phyloP scores from a whole-genome alignment of 2,888 invertebrate genomes.

The Lysandra coridon region DNA sequence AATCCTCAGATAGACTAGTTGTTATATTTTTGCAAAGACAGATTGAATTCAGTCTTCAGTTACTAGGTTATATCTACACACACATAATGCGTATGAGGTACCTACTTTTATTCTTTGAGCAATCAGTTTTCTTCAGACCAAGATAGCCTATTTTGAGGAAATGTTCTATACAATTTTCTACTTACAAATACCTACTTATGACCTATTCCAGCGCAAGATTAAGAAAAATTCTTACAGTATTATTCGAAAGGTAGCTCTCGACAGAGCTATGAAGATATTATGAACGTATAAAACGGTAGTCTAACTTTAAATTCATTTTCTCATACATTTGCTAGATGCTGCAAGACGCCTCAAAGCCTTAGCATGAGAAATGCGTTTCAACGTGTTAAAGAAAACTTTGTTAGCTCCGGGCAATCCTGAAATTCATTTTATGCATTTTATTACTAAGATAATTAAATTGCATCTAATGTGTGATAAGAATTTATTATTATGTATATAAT shows the following conservation, averaged over 20 bases:
- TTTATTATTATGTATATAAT: no score
- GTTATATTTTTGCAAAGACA: background rate
- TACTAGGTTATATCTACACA: background rate
- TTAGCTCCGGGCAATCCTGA: background rate
- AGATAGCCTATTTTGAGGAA: background rate
- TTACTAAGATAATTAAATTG: background rate
- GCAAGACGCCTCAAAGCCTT: background rate
- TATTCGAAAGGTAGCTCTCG: background rate
- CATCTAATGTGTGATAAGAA: background rate
- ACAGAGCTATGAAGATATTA: background rate
- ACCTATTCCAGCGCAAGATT: background rate
- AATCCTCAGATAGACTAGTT: background rate
- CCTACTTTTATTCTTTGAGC: background rate
- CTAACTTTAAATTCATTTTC: slow-evolving; percentile 4
- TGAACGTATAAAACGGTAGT: background rate
- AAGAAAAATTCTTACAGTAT: background rate
- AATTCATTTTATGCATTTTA: background rate
- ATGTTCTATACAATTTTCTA: background rate
- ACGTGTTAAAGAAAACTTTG: background rate
- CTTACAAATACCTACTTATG: background rate
- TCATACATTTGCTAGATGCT: background rate
- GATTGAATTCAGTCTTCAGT: background rate
- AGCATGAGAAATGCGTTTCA: background rate
- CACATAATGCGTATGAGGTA: background rate
- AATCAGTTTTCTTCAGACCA: background rate